Percentiles rank a stretch among this genome's conserved stretches.
phyloP scores from a whole-genome alignment of 2,888 invertebrate species.

The Spodoptera picta region DNA sequence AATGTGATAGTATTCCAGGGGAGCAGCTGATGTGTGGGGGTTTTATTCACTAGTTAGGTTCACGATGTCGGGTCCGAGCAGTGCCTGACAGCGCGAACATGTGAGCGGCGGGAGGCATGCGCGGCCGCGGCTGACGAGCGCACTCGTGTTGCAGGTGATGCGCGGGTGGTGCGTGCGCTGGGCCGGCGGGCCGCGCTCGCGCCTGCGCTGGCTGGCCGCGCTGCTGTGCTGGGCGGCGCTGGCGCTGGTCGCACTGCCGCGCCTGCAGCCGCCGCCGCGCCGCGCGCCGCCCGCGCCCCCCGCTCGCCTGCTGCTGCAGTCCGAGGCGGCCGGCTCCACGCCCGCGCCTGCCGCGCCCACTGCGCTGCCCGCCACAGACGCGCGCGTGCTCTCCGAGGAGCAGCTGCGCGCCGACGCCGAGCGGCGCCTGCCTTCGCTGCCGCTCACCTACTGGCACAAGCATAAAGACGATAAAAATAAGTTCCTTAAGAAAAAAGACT shows the following conservation, averaged over 20 bases:
- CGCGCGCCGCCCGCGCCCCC: constrained; percentile 60
- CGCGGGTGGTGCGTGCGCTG: constrained; percentile 76
- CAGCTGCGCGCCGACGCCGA: constrained; percentile 94
- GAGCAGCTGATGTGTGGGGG: no score
- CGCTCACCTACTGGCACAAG: constrained; percentile 95
- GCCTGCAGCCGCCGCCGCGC: constrained; percentile 67
- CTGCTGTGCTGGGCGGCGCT: constrained; percentile 81
- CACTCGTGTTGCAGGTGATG: constrained; percentile 73
- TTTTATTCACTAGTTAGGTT: no score
- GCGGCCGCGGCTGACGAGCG: constrained; percentile 1
- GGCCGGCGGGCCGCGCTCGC: constrained; percentile 71
- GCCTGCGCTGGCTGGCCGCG: constrained; percentile 79
- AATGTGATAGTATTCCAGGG: no score
- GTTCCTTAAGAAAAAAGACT: constrained; percentile 90
- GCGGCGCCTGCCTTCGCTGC: constrained; percentile 94
- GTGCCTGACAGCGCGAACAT: no score
- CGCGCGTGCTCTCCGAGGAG: constrained; percentile 90
- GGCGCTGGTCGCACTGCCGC: constrained; percentile 75
- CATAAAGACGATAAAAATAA: constrained; percentile 93
- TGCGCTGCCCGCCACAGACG: constrained; percentile 67
- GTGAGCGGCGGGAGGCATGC: not conserved
- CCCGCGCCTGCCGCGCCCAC: constrained; percentile 53
- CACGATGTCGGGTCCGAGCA: no score
- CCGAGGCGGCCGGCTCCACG: constrained; percentile 65
- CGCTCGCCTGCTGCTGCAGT: constrained; percentile 69